Percentiles rank a stretch among this genome's conserved stretches.
These are phyloP conservation scores for Saturnia japonica DNA, from an alignment of 2,888 invertebrate genomes.

Conservation along the genomic window DNA sequence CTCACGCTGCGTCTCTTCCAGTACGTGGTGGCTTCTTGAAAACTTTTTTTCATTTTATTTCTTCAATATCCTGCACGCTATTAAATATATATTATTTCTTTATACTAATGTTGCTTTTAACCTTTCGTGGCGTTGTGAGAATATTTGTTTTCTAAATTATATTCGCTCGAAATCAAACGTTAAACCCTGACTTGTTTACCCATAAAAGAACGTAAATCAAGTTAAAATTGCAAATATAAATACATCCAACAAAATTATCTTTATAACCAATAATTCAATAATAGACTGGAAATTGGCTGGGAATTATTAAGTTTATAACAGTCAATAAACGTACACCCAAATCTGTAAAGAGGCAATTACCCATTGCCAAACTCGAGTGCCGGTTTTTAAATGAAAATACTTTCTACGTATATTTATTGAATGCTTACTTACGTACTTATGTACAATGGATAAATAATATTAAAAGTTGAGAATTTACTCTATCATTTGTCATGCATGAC, in stretches of 20 bases:
- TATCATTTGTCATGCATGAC: constrained; percentile 28
- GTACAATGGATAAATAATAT: constrained; percentile 7
- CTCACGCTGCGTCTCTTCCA: not conserved
- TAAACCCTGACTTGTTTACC: not conserved
- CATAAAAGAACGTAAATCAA: constrained; percentile 3
- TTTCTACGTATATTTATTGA: constrained; percentile 14
- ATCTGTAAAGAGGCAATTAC: constrained; percentile 17
- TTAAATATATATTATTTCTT: not conserved
- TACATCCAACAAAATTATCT: constrained; percentile 18
- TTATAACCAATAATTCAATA: constrained; percentile 18
- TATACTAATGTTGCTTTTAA: not conserved
- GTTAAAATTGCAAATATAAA: constrained; percentile 1
- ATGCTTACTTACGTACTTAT: constrained; percentile 14
- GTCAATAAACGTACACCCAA: constrained; percentile 14
- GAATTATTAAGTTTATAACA: constrained; percentile 21
- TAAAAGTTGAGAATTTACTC: constrained; percentile 19
- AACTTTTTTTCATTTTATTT: not conserved
- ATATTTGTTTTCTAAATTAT: constrained; percentile 1
- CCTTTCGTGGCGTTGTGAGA: not conserved
- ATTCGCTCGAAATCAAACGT: not conserved
- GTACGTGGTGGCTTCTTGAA: not conserved
- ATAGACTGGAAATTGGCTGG: constrained; percentile 13
- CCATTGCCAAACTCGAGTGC: constrained; percentile 15
- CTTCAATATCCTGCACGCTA: not conserved
- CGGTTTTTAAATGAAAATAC: constrained; percentile 17